phyloP scores from a whole-genome alignment of 2,797 vertebrate species.

The Garrulus glandarius region DNA sequence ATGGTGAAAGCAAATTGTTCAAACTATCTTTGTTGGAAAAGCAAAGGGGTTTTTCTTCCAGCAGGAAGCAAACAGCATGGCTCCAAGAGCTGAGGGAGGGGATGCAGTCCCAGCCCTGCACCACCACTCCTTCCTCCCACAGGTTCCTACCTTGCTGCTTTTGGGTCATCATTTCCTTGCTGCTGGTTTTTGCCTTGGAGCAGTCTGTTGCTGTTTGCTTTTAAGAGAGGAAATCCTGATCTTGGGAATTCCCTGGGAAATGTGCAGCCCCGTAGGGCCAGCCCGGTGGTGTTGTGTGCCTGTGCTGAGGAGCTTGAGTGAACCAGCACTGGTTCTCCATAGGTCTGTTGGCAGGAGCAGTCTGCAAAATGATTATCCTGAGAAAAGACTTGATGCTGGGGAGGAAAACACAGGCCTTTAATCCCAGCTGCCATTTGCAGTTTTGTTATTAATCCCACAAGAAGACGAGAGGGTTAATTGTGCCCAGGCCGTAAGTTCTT shows the following conservation, averaged over 20 bases:
- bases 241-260: background rate
- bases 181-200: background rate
- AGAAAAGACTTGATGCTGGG: background rate
- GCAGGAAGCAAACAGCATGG: background rate
- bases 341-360: background rate
- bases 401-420: background rate
- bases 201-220: background rate
- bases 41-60: background rate
- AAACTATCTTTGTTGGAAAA: background rate
- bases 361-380: background rate
- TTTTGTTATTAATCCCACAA: background rate
- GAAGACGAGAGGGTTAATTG: background rate
- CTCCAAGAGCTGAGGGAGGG: background rate
- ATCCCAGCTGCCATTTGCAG: background rate
- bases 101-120: background rate
- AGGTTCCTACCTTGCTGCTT: background rate
- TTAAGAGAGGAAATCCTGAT: background rate
- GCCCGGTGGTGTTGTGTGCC: background rate
- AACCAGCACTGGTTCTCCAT: background rate
- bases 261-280: accelerated
- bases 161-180: background rate
- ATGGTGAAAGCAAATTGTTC: background rate
- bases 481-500: background rate
- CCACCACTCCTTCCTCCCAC: background rate
- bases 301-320: accelerated